These are phyloP conservation scores for Perizoma flavofasciatum DNA, from an alignment of 2,888 invertebrate genomes.

Conservation along the genomic window DNA sequence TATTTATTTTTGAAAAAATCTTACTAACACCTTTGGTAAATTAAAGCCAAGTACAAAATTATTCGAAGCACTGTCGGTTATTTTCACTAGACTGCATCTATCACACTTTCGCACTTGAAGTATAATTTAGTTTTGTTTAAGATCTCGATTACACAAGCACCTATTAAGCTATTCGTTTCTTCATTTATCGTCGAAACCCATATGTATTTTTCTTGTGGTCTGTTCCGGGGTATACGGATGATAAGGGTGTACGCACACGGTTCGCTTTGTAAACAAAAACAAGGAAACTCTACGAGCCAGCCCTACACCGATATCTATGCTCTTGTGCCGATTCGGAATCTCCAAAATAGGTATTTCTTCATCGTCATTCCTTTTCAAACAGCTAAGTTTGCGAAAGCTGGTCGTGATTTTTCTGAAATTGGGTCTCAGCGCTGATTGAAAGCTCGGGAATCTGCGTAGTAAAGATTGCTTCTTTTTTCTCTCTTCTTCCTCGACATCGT, in stretches of 20 bases:
- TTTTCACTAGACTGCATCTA: too few relatives aligned
- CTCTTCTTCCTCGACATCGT: constrained; percentile 32
- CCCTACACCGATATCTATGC: constrained; percentile 73
- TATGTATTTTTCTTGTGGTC: constrained; percentile 69
- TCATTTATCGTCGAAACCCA: constrained; percentile 56
- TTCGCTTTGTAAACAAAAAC: constrained; percentile 70
- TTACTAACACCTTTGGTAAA: too few relatives aligned
- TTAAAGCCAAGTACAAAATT: too few relatives aligned
- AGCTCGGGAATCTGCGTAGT: constrained; percentile 52
- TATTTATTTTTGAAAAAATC: too few relatives aligned
- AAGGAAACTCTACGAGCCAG: constrained; percentile 70
- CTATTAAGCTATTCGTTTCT: neutral
- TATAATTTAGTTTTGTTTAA: neutral
- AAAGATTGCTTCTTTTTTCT: constrained; percentile 22
- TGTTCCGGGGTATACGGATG: constrained; percentile 75
- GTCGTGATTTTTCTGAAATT: constrained; percentile 57
- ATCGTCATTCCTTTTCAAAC: constrained; percentile 58
- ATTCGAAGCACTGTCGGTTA: too few relatives aligned
- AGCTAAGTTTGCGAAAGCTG: constrained; percentile 62
- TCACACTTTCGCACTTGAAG: too few relatives aligned
- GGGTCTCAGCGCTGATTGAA: constrained; percentile 54
- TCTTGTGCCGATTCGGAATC: constrained; percentile 62
- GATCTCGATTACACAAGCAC: neutral
- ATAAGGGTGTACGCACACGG: constrained; percentile 74
- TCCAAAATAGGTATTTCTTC: constrained; percentile 61